phyloP scores from a whole-genome alignment of 2,888 invertebrate species.

The Ormyrus pomaceus region DNA sequence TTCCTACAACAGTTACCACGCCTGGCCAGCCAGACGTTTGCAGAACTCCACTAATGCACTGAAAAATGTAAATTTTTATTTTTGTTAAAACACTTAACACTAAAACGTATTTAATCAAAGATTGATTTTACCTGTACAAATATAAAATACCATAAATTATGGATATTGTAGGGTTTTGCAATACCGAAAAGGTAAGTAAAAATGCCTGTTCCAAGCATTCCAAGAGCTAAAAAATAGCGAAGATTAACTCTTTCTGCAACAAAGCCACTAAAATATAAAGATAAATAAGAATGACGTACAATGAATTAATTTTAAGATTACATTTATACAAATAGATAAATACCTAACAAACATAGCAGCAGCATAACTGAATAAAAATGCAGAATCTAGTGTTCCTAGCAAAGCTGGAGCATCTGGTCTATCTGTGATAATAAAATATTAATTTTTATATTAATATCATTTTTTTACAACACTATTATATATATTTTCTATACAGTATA shows the following conservation, averaged over 20 bases:
- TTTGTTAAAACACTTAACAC: neutral
- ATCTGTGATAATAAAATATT: conserved; percentile 75
- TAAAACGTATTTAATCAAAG: conserved; percentile 21
- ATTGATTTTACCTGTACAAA: conserved; percentile 83
- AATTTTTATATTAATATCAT: no score
- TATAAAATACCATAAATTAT: conserved; percentile 88
- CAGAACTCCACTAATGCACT: conserved; percentile 89
- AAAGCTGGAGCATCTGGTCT: conserved; percentile 84
- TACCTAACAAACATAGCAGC: conserved; percentile 91
- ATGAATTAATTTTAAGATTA: neutral
- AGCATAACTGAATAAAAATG: conserved; percentile 95
- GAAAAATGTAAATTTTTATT: conserved; percentile 54
- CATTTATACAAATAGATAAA: conserved; percentile 52
- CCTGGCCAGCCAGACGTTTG: conserved; percentile 99
- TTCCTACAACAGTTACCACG: conserved; percentile 93
- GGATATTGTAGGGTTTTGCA: conserved; percentile 88
- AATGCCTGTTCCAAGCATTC: conserved; percentile 87
- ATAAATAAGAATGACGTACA: no score
- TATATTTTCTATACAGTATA: no score
- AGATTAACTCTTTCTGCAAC: conserved; percentile 94
- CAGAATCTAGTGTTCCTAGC: conserved; percentile 91
- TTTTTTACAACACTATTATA: no score
- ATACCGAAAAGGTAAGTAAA: conserved; percentile 88
- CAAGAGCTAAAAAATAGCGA: conserved; percentile 91
- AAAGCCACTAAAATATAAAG: conserved; percentile 81